Base-by-base conservation (phyloP, 2,113 vertebrate genomes). In the Poeciliopsis retropinna region DNA sequence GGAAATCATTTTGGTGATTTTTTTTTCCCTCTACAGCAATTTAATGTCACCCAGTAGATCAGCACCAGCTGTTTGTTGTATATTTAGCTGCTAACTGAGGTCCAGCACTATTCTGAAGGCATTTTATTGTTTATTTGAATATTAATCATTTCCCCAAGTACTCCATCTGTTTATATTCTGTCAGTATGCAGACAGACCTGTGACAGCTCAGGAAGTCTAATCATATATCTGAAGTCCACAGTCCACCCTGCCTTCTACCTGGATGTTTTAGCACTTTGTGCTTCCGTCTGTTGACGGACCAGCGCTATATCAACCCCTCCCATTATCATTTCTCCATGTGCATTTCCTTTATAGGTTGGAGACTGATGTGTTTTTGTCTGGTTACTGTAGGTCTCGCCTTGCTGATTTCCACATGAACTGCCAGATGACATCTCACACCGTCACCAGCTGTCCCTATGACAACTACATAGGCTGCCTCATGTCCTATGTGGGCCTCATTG, bases 331-430 rank as follows among this genome's bases (percentile, higher is more conserved):
- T 57, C 25, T 22, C 51, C 51, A 57, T 25, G 25, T 57, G 8
- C 51, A n/a, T 57, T n/a, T 57, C 25, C 8, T n/a, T 8, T 25
- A 13, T 9, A 11, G 0, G 2, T 27, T 34, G n/a, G 4, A 14
- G 51, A 27, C 63, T 29, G 39, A 39, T 44, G 8, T 13, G 1
- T 34, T 60, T 68, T 31, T 63, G 15, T 39, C 14, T 11, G 73
- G 41, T 72, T 37, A 8, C 60, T 32, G 1, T 86, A 98, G 97
- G 92, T 97, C 97, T 85, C 95, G 97, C 12, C 92, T 99, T 81
- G 97, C 97, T 0, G 97, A 98, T 84, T 99, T 97, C 93, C 96
- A 98, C 74, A 90, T 95, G 91, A 99, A 96, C 85, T 98, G 97
- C 83, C 96, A 96, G 78, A 89, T 94, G 75, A 96, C 95, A 60